Base-by-base conservation (phyloP, 2,113 vertebrate species). In the Regulus satrapa region DNA sequence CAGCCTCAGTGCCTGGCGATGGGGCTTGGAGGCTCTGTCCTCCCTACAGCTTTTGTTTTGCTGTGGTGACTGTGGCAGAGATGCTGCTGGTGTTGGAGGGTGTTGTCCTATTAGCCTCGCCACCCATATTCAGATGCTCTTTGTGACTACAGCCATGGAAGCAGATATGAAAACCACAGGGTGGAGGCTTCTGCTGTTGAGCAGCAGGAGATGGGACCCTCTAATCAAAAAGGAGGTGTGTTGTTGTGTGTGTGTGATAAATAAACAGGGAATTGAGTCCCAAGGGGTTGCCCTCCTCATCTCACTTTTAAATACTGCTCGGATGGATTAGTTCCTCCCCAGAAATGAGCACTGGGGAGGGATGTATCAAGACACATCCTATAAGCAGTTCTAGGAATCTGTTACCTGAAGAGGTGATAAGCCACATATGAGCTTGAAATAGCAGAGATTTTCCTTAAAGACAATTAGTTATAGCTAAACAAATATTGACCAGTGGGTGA, bases 141-240 rank as follows among this genome's bases (percentile, higher is more conserved):
- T 68, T 8, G 1, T 28, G 28, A 5, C 6, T 3, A 0, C 56
- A 1, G 32, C 26, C 0, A 0, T 41, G 41, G 68, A 54, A 83
- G 40, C 36, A 34, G 43, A 28, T 36, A 1, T 32, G 54, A 49
- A 83, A 77, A 51, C n/a, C 28, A 14, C 5, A 20, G 29, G 31
- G 4, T 75, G 25, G 32, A 20, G n/a, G 32, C 23, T 66, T 36
- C 75, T 75, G 69, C 48, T 45, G 31, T 16, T 26, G 55, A 79
- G 51, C 12, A 11, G 29, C 32, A n/a, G 64, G 77, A 80, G 77
- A 40, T 31, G 24, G 25, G 21, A 26, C 18, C 21, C 19, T 93
- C 34, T 52, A 29, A 31, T 72, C 40, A 61, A 46, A 64, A 64
- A 74, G 32, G 18, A 74, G 19, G 34, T 55, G 24, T 2, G 5